phyloP scores from a whole-genome alignment of 92 coral and sea anemone genomes.

The Phenganax stokvisi region DNA sequence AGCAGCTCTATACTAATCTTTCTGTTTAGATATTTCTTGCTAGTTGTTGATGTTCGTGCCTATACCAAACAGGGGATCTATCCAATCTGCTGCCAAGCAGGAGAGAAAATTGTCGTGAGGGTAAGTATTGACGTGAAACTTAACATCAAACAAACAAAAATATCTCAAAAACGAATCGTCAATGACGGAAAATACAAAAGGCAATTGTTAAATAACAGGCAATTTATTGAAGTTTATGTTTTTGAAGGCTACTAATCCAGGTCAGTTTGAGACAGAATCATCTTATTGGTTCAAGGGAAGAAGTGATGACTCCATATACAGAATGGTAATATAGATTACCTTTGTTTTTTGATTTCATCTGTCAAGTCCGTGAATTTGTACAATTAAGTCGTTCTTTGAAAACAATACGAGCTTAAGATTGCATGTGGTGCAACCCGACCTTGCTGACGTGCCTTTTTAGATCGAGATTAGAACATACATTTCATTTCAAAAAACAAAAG shows the following conservation, averaged over 20 bases:
- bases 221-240: neutral
- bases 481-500: too few species aligned
- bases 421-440: too few species aligned
- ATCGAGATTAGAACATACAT: too few species aligned
- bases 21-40: conserved; percentile 65
- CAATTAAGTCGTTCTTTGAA: neutral
- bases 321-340: conserved; percentile 58
- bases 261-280: conserved; percentile 89
- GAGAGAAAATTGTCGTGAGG: conserved; percentile 78
- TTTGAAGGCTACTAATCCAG: conserved; percentile 88
- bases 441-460: too few species aligned
- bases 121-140: conserved; percentile 40
- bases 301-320: conserved; percentile 76
- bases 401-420: neutral
- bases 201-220: neutral
- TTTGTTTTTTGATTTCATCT: neutral
- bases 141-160: too few species aligned
- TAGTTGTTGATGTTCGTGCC: conserved; percentile 83
- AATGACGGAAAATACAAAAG: neutral
- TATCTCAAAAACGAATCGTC: too few species aligned
- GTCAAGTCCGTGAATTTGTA: neutral
- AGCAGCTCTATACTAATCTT: neutral
- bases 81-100: conserved; percentile 62
- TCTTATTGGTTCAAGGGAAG: conserved; percentile 92
- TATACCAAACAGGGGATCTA: conserved; percentile 68